Evolutionary conservation across 2,113 vertebrate genomes (phyloP).

Genomic region (Arizona elegans): DNA sequence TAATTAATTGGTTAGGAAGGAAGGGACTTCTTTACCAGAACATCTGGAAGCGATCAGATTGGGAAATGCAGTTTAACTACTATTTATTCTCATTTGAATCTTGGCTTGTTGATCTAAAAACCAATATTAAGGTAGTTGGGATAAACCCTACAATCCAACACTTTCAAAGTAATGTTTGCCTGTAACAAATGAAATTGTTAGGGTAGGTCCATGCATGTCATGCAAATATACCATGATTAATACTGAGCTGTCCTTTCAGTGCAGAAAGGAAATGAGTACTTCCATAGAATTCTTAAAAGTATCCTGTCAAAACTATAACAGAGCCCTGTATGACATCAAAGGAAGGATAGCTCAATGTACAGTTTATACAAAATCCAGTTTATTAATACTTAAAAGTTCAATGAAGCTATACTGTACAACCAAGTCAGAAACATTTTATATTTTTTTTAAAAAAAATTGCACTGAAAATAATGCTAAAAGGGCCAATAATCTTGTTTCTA

Average conservation of each 20-base stretch:
- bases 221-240: neutral
- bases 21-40: neutral
- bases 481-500: slow-evolving; percentile 57
- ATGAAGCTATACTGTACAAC: slow-evolving; percentile 77
- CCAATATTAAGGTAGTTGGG: neutral
- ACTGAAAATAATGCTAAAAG: slow-evolving; percentile 75
- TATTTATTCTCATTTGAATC: neutral
- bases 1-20: neutral
- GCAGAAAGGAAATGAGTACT: slow-evolving; percentile 12
- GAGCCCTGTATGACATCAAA: fast-evolving
- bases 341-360: slow-evolving; percentile 42
- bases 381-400: slow-evolving; percentile 83
- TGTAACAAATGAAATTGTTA: neutral
- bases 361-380: slow-evolving; percentile 72
- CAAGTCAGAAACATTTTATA: slow-evolving; percentile 79
- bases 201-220: neutral
- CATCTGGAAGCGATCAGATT: neutral
- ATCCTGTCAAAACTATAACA: neutral
- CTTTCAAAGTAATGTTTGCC: neutral
- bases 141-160: neutral
- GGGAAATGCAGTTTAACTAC: neutral
- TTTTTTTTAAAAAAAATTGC: slow-evolving; percentile 76
- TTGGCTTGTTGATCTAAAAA: neutral
- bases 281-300: slow-evolving; percentile 10
- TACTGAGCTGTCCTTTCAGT: neutral